Evolutionary conservation across 2,888 invertebrate species (phyloP), one percentile per base, ranked within the genome.

Genomic region (Clostera curtula): DNA sequence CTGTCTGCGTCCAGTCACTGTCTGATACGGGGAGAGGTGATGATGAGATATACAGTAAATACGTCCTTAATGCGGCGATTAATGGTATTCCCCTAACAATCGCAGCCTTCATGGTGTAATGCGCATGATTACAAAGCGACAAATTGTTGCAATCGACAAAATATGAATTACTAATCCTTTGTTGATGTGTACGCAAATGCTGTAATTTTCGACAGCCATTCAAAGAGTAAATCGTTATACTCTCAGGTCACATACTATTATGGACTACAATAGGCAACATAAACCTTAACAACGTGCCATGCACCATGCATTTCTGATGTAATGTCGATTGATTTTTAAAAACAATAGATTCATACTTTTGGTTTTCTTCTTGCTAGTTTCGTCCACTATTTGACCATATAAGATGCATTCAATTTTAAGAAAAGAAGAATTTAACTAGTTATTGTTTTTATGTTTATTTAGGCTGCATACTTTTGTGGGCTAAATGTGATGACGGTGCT

Each of bases 41-140:
- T 53, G 56, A 55, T 65, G 65, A 58, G 53, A 49, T 37, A 40
- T 38, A 62, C 59, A 69, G 75, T 77, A 75, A 76, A 77, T 75
- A 63, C 64, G 67, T 66, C 68, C 71, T 77, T 74, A 66, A 49
- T 56, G 42, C 49, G 49, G 47, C 59, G 58, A 71, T 64, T 60
- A 52, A 56, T 64, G 76, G 77, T 74, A 79, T 80, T 82, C 63
- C 75, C 79, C 73, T 64, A 70, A 75, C 71, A 65, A 75, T 63
- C 61, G 55, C 53, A 77, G 69, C 82, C 80, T 83, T 83, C 82
- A 82, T 80, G 82, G 67, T 71, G 40, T 67, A 63, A 69, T 79
- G 74, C 68, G 57, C 67, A 53, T 67, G 62, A 60, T 62, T 61
- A 64, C 56, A 57, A 54, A 56, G 73, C 69, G 71, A 69, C 61